Base-by-base conservation (phyloP, 1,140 invertebrate species). In the Ceratoteleas bidentatus region DNA sequence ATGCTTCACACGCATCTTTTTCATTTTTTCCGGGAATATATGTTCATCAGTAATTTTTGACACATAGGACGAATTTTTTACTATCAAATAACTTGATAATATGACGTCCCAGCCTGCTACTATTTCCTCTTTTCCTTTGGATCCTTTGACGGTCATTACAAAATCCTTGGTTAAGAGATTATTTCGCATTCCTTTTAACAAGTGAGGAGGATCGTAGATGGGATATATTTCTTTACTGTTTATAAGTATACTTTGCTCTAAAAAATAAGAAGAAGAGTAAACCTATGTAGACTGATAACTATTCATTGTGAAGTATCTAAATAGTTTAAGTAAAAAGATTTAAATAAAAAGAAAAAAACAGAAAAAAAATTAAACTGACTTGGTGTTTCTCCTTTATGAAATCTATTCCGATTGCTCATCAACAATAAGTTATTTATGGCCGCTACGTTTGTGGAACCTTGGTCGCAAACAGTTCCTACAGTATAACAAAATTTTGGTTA, bases 161-260 rank as follows among this genome's bases (percentile, higher is more conserved):
- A 76, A 54, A 49, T 76, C 10, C 8, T 78, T 78, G 11, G 33
- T 45, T 5, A 78, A 15, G 0, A 78, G 53, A 38, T 70, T 70
- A 16, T 78, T 78, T 9, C 66, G 15, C 3, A 79, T 66, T 10
- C 61, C 76, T 24, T 79, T 79, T 3, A 70, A n/a, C 0, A 79
- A 16, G 47, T 79, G 76, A 0, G 68, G 76, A n/a, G 76, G 61
- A 49, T 79, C 68, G 40, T 34, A 79, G 0, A 79, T 3, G 11
- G 40, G 61, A 16, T 72, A 52, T 8, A 78, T 60, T 50, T 78
- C 75, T 4, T 13, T 0, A 1, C 38, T 47, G 0, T 32, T 36
- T 34, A 66, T 16, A 0, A 33, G 0, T 32, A 60, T 24, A n/a
- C 24, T 24, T 40, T 32, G 40, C 14, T 36, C 36, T 49, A 24